Percentiles rank a stretch among this genome's conserved stretches.
phyloP scores from a whole-genome alignment of 2,888 invertebrate genomes.

The Pherbina coryleti region DNA sequence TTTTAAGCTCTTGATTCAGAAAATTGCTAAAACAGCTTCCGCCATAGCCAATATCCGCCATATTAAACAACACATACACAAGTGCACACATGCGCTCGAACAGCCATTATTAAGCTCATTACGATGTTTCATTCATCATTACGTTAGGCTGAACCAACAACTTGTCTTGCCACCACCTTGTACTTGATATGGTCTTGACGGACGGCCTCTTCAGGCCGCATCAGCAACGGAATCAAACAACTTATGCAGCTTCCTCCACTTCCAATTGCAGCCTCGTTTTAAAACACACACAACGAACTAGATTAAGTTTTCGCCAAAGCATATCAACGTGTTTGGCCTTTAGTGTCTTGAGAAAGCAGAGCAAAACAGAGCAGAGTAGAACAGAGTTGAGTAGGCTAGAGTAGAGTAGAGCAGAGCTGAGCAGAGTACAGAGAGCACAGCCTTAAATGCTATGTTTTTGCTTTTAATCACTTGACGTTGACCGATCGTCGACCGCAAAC shows the following conservation, averaged over 20 bases:
- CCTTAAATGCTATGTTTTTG: slow-evolving; percentile 34
- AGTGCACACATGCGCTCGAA: background rate
- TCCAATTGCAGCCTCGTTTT: too few relatives aligned
- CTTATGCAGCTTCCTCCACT: background rate
- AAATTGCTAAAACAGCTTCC: slow-evolving; percentile 19
- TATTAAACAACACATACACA: background rate
- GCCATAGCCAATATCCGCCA: slow-evolving; percentile 7
- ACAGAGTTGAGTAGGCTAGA: too few relatives aligned
- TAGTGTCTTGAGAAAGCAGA: slow-evolving; percentile 31
- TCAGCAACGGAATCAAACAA: background rate
- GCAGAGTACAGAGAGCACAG: background rate
- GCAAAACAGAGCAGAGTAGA: background rate
- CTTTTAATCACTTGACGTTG: slow-evolving; percentile 63
- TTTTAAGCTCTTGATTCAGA: background rate
- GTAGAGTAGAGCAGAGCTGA: slow-evolving; percentile 25
- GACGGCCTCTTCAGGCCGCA: slow-evolving; percentile 16
- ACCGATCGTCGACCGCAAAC: slow-evolving; percentile 58
- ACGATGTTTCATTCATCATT: slow-evolving; percentile 29
- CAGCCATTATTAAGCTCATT: slow-evolving; percentile 10
- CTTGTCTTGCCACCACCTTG: slow-evolving; percentile 37
- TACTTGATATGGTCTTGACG: slow-evolving; percentile 28
- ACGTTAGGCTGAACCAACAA: slow-evolving; percentile 17
- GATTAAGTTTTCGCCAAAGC: slow-evolving; percentile 37
- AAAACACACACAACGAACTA: slow-evolving; percentile 14
- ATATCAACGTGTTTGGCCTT: slow-evolving; percentile 31